Evolutionary conservation across 2,888 invertebrate species (phyloP), one percentile per base, ranked within the genome.

Genomic region (Netelia melanura): DNA sequence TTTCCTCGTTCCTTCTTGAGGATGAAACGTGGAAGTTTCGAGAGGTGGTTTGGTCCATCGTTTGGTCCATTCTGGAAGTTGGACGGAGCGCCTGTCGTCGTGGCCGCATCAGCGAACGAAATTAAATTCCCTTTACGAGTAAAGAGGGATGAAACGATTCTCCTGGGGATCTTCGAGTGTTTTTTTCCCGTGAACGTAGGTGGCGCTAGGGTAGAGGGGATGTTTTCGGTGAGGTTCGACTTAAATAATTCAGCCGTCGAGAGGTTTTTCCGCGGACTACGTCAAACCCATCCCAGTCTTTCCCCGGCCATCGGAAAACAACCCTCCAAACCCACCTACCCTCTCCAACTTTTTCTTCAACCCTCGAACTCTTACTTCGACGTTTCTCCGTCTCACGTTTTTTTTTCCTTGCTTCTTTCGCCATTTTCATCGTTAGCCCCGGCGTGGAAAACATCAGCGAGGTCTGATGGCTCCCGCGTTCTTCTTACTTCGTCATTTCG

Each of bases 161-260:
- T 70, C 75, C 25, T 25, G 65, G 21, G 81, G 23, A 76, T 78
- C 23, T 80, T 85, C 79, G 79, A 87, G 87, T 88, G 83, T 88
- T 88, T 88, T 88, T 88, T 86, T 21, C 21, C 21, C 78, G 72
- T 81, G 74, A 48, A 86, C 86, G 80, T 83, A 84, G 84, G 81
- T 70, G 81, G 79, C 58, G 79, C 38, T 52, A n/a, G 58, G 52
- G 30, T 70, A 38, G 30, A 71, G 72, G 48, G 67, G 64, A 44
- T 74, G 21, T 79, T 61, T 62, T 74, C 70, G 86, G 81, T 86
- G 76, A 87, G 87, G 83, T 87, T 88, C 87, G 84, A 89, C 87
- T 90, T 91, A 89, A 91, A 91, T 91, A 91, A 91, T 91, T 91
- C 90, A 91, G 88, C 88, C 87, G 88, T 85, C 86, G 88, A 87